These are phyloP conservation scores for Nymphicus hollandicus DNA, from an alignment of 2,113 vertebrate species.

Conservation along the genomic window DNA sequence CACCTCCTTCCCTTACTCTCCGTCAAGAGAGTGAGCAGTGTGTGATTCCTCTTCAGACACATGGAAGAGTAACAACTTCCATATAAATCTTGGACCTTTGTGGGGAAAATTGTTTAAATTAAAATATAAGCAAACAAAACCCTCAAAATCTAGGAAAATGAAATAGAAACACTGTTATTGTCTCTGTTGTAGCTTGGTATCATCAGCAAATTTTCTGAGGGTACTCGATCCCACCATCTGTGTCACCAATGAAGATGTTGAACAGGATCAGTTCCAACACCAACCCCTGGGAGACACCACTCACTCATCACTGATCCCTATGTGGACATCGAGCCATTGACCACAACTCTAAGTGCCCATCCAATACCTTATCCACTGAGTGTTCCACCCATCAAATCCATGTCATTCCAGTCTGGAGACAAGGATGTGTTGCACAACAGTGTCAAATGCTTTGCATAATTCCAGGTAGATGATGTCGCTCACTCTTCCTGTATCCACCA, in stretches of 20 bases:
- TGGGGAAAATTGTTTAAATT: background rate
- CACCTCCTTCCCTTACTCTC: background rate
- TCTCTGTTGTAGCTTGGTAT: background rate
- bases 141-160: background rate
- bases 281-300: background rate
- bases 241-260: background rate
- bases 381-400: background rate
- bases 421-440: background rate
- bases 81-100: background rate
- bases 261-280: background rate
- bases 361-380: background rate
- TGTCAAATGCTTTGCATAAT: background rate
- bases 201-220: background rate
- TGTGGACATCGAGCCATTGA: background rate
- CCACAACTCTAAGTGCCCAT: background rate
- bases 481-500: background rate
- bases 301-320: background rate
- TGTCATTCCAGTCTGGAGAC: background rate
- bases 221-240: background rate
- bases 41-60: background rate
- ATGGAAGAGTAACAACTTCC: background rate
- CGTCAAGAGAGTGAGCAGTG: background rate
- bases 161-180: accelerated
- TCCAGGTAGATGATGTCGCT: background rate
- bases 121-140: background rate